These are phyloP conservation scores for Lasioglossum lativentre DNA, from an alignment of 2,888 invertebrate species.

Conservation along the genomic window DNA sequence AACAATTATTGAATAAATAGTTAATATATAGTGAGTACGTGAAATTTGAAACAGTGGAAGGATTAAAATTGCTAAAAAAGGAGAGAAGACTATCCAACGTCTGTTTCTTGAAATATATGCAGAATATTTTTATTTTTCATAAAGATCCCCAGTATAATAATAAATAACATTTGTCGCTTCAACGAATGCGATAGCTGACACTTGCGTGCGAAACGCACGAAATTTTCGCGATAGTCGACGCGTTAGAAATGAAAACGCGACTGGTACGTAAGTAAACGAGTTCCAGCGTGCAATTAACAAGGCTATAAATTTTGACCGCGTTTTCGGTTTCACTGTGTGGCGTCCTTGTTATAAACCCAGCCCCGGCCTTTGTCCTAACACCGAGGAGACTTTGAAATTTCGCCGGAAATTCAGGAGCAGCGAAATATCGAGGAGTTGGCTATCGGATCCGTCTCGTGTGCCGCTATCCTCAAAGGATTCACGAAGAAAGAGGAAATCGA, in stretches of 20 bases:
- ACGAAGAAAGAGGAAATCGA: conserved; percentile 12
- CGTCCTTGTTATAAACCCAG: not conserved
- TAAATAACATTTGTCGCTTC: no score
- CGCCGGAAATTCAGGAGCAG: conserved; percentile 24
- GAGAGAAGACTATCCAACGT: no score
- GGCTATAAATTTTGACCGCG: not conserved
- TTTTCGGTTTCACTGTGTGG: not conserved
- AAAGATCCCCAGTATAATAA: no score
- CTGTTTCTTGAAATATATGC: no score
- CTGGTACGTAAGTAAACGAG: not conserved
- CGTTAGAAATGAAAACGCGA: not conserved
- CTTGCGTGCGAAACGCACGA: no score
- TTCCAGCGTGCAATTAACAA: not conserved
- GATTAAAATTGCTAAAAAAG: no score
- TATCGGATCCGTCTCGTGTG: conserved; percentile 6
- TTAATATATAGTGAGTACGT: no score
- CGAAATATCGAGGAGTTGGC: not conserved
- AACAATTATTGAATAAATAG: no score
- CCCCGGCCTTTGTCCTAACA: not conserved
- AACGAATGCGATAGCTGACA: no score
- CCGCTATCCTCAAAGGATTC: conserved; percentile 34
- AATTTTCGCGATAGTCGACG: not conserved
- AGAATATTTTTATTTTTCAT: no score
- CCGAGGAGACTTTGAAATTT: conserved; percentile 34
- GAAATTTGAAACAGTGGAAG: no score